Base-by-base conservation (phyloP, 1,140 invertebrate species). In the Ephestia elutella region DNA sequence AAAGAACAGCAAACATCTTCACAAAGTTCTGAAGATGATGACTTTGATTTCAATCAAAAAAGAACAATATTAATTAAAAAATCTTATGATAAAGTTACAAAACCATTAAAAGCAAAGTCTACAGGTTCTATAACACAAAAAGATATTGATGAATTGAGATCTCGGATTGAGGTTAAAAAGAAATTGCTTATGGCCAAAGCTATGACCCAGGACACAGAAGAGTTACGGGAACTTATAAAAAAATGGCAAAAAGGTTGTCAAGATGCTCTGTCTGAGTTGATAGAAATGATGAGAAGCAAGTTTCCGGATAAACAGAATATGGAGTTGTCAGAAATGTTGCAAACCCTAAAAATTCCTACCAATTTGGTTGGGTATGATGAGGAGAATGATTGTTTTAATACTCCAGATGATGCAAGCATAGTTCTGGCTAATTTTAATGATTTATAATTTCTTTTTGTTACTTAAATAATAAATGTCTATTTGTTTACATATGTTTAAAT, bases 171-270 rank as follows among this genome's bases (percentile, higher is more conserved):
- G 51, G 63, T 56, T 13, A 88, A 88, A 59, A 86, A 88, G 35
- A 82, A 81, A 55, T 28, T 81, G 13, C 65, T 88, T 0, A 25
- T 87, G 18, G 78, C 80, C 0, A 80, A 80, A 75, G 58, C 82
- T 15, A 72, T 77, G 50, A 73, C 62, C 2, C 55, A 71, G 48
- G 84, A 87, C n/a, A 83, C 81, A 2, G 65, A 70, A 59, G 84
- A 88, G 68, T 57, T 88, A 4, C 65, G 80, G 56, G 66, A 50
- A 54, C 70, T 88, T 53, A 86, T 88, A 59, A 87, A 82, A 44
- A 88, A 83, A 62, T 88, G 86, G 86, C 75, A 80, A 57, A 81
- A 71, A 57, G 86, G 82, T n/a, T 87, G 86, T 54, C 86, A 88
- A 49, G 72, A 80, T 60, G 86, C 86, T 1, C 59, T 88, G 32